Conservation (phyloP, 2,888 invertebrate genomes). For the Drosophila prolongata region DNA sequence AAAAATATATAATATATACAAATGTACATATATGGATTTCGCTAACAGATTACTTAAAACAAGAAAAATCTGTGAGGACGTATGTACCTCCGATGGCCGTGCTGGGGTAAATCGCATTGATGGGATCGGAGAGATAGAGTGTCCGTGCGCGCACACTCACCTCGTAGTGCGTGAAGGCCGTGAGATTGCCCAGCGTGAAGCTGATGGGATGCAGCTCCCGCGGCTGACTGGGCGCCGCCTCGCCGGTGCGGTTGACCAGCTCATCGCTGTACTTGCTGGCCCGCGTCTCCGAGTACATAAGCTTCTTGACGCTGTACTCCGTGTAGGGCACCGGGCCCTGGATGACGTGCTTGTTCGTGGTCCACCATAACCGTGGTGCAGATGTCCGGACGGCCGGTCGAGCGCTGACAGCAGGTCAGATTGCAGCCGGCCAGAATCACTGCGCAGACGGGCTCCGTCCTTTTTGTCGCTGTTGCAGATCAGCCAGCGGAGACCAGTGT, state of each 20-base stretch:
- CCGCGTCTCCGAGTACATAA: conserved; percentile 87
- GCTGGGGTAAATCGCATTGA: conserved; percentile 85
- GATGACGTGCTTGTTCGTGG: conserved; percentile 85
- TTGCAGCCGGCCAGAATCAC: conserved; percentile 90
- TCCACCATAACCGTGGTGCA: conserved; percentile 57
- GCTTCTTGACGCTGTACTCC: conserved; percentile 89
- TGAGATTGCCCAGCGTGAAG: conserved; percentile 83
- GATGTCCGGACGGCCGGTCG: conserved; percentile 54
- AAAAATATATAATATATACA: too few relatives aligned
- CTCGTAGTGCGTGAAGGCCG: conserved; percentile 88
- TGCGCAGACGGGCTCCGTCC: conserved; percentile 89
- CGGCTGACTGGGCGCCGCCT: conserved; percentile 88
- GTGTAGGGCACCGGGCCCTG: conserved; percentile 89
- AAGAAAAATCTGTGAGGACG: conserved; percentile 35
- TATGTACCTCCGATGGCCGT: conserved; percentile 87
- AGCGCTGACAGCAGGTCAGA: conserved; percentile 88
- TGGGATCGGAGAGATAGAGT: conserved; percentile 87
- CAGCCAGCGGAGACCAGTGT: conserved; percentile 95
- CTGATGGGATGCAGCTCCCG: conserved; percentile 62
- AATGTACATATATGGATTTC: too few relatives aligned
- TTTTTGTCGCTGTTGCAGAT: conserved; percentile 86
- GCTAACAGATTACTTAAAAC: too few relatives aligned
- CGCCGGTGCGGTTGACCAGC: conserved; percentile 88
- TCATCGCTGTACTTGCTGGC: conserved; percentile 87
- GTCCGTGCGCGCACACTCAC: conserved; percentile 91